phyloP scores from a whole-genome alignment of 2,797 vertebrate genomes.

The Centropyge bicolor region DNA sequence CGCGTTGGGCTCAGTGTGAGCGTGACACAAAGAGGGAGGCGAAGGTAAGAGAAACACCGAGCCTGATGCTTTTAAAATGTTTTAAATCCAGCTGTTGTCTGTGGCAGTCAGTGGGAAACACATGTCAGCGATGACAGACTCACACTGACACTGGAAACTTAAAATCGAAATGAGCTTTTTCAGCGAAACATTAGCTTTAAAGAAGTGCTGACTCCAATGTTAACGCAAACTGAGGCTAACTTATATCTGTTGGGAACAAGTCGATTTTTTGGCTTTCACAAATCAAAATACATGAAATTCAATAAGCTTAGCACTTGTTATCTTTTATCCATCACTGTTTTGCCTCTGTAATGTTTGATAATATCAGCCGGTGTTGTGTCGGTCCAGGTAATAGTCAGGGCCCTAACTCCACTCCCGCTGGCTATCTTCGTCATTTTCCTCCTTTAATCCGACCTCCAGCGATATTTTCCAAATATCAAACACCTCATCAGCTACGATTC shows the following conservation, averaged over 20 bases:
- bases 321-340: accelerated
- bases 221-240: conserved; percentile 57
- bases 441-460: background rate
- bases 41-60: conserved; percentile 56
- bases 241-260: background rate
- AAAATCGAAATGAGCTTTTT: background rate
- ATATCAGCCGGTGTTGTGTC: background rate
- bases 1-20: conserved; percentile 60
- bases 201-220: conserved; percentile 18
- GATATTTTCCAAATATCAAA: accelerated
- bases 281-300: background rate
- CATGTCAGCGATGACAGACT: background rate
- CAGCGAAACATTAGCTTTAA: conserved; percentile 5
- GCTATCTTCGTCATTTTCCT: background rate
- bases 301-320: accelerated
- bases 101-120: conserved; percentile 30
- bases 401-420: background rate
- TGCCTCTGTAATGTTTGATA: background rate
- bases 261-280: background rate
- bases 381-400: conserved; percentile 49
- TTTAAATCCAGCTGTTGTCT: background rate
- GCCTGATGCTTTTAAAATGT: accelerated
- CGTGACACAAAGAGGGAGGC: conserved; percentile 53
- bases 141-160: too few relatives aligned
- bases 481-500: accelerated